Percentiles rank a stretch among this genome's conserved stretches.
Evolutionary conservation across 2,888 invertebrate species (phyloP).

Genomic region (Therioaphis trifolii): DNA sequence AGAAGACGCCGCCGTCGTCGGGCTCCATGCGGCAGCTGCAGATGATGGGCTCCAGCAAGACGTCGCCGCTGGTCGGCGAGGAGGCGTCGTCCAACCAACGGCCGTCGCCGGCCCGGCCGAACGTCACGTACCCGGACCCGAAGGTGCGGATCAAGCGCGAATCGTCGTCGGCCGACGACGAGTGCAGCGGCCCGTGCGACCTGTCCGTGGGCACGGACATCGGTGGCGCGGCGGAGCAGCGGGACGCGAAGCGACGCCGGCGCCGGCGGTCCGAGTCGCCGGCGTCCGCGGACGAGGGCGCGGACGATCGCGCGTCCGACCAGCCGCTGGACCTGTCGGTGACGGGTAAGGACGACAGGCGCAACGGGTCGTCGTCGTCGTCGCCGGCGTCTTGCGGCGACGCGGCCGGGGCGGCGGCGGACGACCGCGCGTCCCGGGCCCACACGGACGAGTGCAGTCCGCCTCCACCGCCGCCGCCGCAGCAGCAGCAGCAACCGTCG

Average conservation of each 20-base stretch:
- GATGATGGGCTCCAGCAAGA: slow-evolving; percentile 70
- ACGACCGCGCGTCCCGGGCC: background rate
- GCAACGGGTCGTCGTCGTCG: background rate
- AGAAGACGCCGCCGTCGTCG: slow-evolving; percentile 40
- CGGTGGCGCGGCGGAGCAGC: slow-evolving; percentile 11
- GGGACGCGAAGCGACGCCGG: background rate
- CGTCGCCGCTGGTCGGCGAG: slow-evolving; percentile 77
- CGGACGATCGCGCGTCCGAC: slow-evolving; percentile 65
- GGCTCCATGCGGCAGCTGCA: too few relatives aligned
- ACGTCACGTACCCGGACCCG: slow-evolving; percentile 66
- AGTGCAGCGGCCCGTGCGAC: slow-evolving; percentile 65
- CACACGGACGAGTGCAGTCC: background rate
- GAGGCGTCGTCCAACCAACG: slow-evolving; percentile 75
- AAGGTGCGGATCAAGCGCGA: slow-evolving; percentile 55
- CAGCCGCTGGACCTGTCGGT: slow-evolving; percentile 63
- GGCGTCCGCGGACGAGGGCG: slow-evolving; percentile 66
- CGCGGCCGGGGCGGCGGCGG: background rate
- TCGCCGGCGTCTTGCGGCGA: background rate
- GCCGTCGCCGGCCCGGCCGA: slow-evolving; percentile 77
- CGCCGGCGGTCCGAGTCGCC: slow-evolving; percentile 11
- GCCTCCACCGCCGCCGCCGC: background rate
- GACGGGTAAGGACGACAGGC: slow-evolving; percentile 9
- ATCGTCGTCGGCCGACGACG: slow-evolving; percentile 65
- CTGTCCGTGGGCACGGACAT: slow-evolving; percentile 58
- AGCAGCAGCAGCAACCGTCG: background rate